These are phyloP conservation scores for Poeciliopsis presidionis DNA, from an alignment of 2,797 vertebrate genomes.

Conservation along the genomic window DNA sequence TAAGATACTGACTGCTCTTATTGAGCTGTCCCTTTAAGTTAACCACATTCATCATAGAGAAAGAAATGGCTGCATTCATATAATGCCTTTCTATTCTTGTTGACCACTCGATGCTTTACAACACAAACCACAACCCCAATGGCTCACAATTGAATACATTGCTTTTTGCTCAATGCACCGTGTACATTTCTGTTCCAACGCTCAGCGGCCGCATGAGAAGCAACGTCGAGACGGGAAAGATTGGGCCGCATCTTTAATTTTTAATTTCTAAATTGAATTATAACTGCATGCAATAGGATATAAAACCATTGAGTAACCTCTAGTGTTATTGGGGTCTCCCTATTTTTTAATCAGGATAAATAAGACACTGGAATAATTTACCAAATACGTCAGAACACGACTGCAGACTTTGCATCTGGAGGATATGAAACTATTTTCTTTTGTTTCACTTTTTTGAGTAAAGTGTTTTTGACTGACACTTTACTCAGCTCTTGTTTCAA, in stretches of 20 bases:
- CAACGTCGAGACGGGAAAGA: background rate
- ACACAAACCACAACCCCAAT: conserved; percentile 1
- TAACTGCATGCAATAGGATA: background rate
- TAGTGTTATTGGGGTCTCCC: background rate
- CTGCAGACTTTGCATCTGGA: background rate
- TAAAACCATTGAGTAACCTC: background rate
- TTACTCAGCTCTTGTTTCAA: no score
- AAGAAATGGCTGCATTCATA: background rate
- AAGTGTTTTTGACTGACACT: no score
- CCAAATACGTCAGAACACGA: background rate
- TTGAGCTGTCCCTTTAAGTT: background rate
- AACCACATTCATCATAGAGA: background rate
- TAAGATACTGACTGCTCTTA: conserved; percentile 1
- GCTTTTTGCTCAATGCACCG: background rate
- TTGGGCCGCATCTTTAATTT: background rate
- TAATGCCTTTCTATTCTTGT: conserved; percentile 2
- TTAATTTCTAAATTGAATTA: background rate
- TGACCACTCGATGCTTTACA: background rate
- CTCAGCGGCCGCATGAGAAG: background rate
- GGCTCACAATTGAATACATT: background rate
- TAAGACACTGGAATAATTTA: background rate
- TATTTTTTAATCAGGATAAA: background rate
- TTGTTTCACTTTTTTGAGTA: background rate
- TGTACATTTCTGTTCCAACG: background rate
- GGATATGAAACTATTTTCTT: background rate